Base-by-base conservation (phyloP, 2,888 invertebrate species). In the Chrysodeixis includens region DNA sequence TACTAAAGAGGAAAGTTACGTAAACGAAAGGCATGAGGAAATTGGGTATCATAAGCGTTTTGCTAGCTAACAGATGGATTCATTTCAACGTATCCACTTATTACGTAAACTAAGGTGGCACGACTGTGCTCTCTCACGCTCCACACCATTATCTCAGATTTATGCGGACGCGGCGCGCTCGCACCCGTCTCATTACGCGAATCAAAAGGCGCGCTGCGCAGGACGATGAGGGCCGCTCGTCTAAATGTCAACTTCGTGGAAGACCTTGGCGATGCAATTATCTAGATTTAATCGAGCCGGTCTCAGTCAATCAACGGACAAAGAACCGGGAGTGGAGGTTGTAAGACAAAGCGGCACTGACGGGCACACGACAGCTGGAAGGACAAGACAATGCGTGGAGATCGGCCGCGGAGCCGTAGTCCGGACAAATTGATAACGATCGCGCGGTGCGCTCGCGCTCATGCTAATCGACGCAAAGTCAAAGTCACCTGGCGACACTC, bases 81-180 rank as follows among this genome's bases (percentile, higher is more conserved):
- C 84, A 85, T 88, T 89, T 88, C 83, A 83, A 87, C 85, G 87
- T 88, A 90, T 89, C 86, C 86, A 90, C 87, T 91, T 92, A 92
- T 92, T 93, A 90, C 91, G 88, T 90, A 90, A 91, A 89, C 86
- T 87, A 86, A 92, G 86, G 87, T 90, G 86, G 89, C 91, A 93
- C 92, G 92, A 93, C 88, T 81, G 85, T 83, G 89, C 90, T 92
- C 91, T 92, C 92, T 93, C 92, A 93, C 92, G 93, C 88, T 92
- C 86, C 79, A 82, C 87, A 83, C 90, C 88, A 93, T 92, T 91
- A 92, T 90, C 86, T 88, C 79, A 88, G 89, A 90, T 93, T 92
- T 92, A 92, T 92, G 90, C 89, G 88, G 89, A 90, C 88, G 87
- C 87, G 77, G 83, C 73, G 86, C 85, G 79, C 88, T 88, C 88